Base-by-base conservation (phyloP, 2,888 invertebrate species). In the Drosophila infuscata region DNA sequence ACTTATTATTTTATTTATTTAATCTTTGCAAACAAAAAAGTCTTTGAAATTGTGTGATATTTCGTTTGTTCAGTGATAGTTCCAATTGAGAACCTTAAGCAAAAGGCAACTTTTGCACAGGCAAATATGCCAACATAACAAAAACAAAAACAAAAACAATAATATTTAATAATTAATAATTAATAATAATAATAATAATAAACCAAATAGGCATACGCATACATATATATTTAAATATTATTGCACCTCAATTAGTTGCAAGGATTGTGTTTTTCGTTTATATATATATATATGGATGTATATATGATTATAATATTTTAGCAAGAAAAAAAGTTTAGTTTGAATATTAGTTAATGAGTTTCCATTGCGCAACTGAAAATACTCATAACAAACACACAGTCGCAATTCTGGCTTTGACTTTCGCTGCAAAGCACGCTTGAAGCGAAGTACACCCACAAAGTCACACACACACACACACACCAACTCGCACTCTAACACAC, bases 21-120 rank as follows among this genome's bases (percentile, higher is more conserved):
- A 48, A 63, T 30, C 33, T 25, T 29, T 66, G 36, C 30, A 29
- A 53, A 35, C 20, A 25, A 33, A 15, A 17, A 69, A 74, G 70
- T 76, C 67, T 68, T 68, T 80, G 61, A 70, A 76, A 79, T 81
- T 78, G 74, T 75, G 81, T 81, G 79, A 79, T 79, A 78, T 66
- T 70, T 76, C 60, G 64, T 77, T 67, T 59, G 67, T 76, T 71
- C 52, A 75, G 78, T 78, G 78, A 78, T 78, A 78, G 79, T 78
- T 78, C 79, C 79, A 52, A 62, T 51, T 53, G 74, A 35, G 75
- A 78, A 79, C 74, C 71, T 64, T 59, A 76, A 57, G 56, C 52
- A 63, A 63, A 63, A 51, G 48, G 48, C 60, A 43, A 58, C 60
- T 67, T 76, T 76, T 76, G 63, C 72, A 46, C 58, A 49, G 43